A percentile compares a stretch with the other conserved stretches of the same genome.
Conservation (phyloP, 2,888 invertebrate species). For the Drosophila atroscutellata region DNA sequence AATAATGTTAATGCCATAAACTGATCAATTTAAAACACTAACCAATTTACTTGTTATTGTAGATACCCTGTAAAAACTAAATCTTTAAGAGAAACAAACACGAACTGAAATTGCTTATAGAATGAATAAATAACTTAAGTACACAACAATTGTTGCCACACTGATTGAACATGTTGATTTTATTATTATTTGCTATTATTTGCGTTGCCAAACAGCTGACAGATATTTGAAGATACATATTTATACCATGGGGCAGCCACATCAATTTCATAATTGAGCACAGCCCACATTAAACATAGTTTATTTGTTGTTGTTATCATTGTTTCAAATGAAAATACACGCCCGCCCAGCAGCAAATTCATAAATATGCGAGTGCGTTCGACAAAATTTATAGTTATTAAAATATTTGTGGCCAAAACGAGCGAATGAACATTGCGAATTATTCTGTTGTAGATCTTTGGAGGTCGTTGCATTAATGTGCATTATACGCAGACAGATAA, state of each 20-base stretch:
- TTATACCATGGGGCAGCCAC: background rate
- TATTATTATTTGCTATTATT: background rate
- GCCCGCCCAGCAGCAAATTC: constrained; percentile 27
- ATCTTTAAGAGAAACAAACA: background rate
- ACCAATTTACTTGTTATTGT: background rate
- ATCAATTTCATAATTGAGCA: constrained; percentile 44
- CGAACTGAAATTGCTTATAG: background rate
- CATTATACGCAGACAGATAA: constrained; percentile 56
- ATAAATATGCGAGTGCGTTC: constrained; percentile 14
- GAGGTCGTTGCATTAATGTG: constrained; percentile 60
- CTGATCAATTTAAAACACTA: background rate
- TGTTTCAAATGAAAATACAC: constrained; percentile 14
- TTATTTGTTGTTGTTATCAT: constrained; percentile 3
- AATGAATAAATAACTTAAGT: background rate
- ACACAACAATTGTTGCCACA: background rate
- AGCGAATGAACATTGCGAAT: constrained; percentile 12
- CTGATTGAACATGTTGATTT: background rate
- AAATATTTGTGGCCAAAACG: constrained; percentile 34
- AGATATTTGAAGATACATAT: background rate
- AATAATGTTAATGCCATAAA: constrained; percentile 3
- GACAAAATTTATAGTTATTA: constrained; percentile 36
- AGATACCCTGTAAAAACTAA: background rate
- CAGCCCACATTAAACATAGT: constrained; percentile 4
- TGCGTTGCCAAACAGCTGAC: background rate
- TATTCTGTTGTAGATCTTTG: constrained; percentile 16